Conservation (phyloP, 2,888 invertebrate genomes). For the Tenodera sinensis region DNA sequence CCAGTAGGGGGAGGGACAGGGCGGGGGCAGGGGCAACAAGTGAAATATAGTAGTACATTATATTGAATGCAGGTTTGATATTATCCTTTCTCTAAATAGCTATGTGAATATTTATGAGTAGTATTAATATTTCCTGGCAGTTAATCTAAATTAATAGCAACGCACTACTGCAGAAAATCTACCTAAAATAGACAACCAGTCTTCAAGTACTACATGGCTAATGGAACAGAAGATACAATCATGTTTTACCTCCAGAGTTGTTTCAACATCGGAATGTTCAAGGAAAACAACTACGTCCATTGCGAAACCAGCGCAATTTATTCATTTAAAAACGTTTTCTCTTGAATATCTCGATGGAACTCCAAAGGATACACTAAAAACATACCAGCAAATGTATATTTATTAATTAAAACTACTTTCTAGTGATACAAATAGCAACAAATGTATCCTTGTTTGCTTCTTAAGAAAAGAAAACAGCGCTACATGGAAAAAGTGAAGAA, state of each 20-base stretch:
- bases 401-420: neutral
- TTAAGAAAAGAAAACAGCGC: neutral
- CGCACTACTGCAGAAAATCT: neutral
- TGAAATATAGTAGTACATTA: neutral
- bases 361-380: neutral
- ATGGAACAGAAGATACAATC: neutral
- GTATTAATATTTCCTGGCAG: neutral
- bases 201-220: neutral
- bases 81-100: neutral
- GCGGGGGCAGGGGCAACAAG: neutral
- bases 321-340: neutral
- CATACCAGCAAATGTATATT: neutral
- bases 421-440: neutral
- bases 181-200: neutral
- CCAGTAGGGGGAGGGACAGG: too few species aligned
- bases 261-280: neutral
- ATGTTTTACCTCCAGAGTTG: neutral
- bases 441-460: too few species aligned
- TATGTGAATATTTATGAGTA: neutral
- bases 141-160: neutral
- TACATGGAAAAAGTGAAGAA: neutral
- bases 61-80: neutral
- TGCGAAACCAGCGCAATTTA: neutral
- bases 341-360: neutral
- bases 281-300: neutral